Evolutionary conservation across 1,140 invertebrate species (phyloP), one percentile per base, ranked within the genome.

Genomic region (Melipona quadrifasciata): DNA sequence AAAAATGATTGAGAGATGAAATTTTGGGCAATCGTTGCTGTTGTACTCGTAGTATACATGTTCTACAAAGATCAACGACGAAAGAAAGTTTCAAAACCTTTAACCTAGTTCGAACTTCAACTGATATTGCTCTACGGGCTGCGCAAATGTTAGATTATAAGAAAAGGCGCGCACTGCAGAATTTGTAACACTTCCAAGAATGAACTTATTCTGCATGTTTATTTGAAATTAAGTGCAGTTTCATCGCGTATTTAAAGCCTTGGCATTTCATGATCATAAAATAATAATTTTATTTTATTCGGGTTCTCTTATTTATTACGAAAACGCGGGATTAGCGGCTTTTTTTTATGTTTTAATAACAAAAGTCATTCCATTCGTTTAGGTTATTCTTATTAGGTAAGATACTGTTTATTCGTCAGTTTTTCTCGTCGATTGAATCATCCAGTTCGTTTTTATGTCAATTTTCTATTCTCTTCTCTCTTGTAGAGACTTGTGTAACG

Each of bases 311-410:
- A 76, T 57, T 68, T 68, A 58, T 21, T 39, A 16, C 17, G 2
- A 27, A 53, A 75, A 67, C 17, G 10, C 10, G 6, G 17, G 8
- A 57, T 68, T 21, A 58, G 51, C 4, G 1, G 24, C 12, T 57
- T 19, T 12, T 2, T 39, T 24, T 51, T 78, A 61, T 78, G 2
- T 47, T 51, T 16, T 53, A 70, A 78, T 61, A 58, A 47, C 2
- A 57, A 57, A 57, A 77, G 21, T 51, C 64, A 10, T 31, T 58
- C 1, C 16, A 61, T 27, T 79, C 19, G 17, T 80, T 74, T 87
- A 88, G 87, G 87, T 88, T 88, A 88, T 72, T 72, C 27, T 64
- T 78, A 19, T 70, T 76, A 53, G 31, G 27, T 79, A 58, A 57
- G 27, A 67, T 51, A 53, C 11, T 83, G 27, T 27, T 55, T 85